Percentiles rank a stretch among this genome's conserved stretches.
Conservation (phyloP, 2,113 vertebrate genomes). For the Hymenochirus boettgeri region DNA sequence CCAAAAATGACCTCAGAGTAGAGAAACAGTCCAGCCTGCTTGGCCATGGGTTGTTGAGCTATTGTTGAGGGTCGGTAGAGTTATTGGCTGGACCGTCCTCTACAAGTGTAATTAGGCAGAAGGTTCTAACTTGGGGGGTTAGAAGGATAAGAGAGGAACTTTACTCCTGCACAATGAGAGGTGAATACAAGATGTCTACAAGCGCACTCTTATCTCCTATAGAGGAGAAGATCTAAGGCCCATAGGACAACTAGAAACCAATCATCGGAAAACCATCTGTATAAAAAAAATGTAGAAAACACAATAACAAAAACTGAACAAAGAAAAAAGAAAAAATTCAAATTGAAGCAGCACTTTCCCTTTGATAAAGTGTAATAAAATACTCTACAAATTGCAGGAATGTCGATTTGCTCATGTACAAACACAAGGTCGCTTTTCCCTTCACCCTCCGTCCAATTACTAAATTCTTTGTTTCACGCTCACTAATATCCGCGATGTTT, state of each 20-base stretch:
- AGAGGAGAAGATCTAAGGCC: not conserved
- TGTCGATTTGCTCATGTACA: slow-evolving; percentile 37
- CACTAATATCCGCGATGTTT: slow-evolving; percentile 52
- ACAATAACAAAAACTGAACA: not conserved
- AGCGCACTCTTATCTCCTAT: too few relatives aligned
- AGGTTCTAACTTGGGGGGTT: too few relatives aligned
- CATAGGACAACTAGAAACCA: not conserved
- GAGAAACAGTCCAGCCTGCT: too few relatives aligned
- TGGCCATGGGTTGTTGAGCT: too few relatives aligned
- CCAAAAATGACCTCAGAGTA: too few relatives aligned
- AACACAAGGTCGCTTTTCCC: slow-evolving; percentile 57
- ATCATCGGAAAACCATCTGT: not conserved
- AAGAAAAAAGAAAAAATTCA: too few relatives aligned
- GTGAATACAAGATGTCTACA: too few relatives aligned
- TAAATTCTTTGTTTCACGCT: slow-evolving; percentile 53
- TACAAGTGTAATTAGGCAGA: too few relatives aligned
- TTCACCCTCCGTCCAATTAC: slow-evolving; percentile 55
- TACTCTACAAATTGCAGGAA: slow-evolving; percentile 14
- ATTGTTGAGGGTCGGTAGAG: too few relatives aligned
- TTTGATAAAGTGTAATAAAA: slow-evolving; percentile 1
- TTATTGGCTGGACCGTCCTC: too few relatives aligned
- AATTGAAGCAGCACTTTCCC: not conserved
- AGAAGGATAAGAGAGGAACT: too few relatives aligned
- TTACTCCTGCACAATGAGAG: too few relatives aligned
- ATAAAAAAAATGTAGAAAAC: not conserved